A percentile compares a stretch with the other conserved stretches of the same genome.
Conservation (phyloP, 2,797 vertebrate genomes). For the Chrysocyon brachyurus region DNA sequence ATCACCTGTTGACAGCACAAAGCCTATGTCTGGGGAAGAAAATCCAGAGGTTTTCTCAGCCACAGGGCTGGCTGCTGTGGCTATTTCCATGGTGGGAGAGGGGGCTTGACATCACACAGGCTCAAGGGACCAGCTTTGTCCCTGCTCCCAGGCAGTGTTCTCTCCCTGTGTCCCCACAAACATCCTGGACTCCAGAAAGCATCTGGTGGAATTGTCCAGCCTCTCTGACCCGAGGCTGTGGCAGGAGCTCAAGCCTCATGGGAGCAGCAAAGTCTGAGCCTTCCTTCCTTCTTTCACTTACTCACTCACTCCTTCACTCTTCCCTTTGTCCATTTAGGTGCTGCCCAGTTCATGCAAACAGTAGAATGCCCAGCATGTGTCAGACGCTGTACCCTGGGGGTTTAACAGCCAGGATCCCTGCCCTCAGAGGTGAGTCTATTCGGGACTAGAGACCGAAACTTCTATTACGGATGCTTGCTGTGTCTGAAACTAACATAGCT, state of each 20-base stretch:
- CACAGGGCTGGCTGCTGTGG: background rate
- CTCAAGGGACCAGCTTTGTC: background rate
- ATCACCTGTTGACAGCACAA: background rate
- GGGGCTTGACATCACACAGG: rapidly evolving
- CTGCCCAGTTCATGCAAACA: background rate
- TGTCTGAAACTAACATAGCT: background rate
- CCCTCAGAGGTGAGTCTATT: background rate
- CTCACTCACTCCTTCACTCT: background rate
- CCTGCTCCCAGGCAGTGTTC: background rate
- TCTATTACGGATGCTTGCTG: background rate
- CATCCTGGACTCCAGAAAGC: background rate
- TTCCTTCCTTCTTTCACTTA: background rate
- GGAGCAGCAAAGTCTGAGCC: background rate
- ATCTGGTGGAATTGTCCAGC: background rate
- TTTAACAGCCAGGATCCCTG: background rate
- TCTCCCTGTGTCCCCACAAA: background rate
- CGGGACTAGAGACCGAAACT: background rate
- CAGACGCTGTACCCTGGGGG: background rate
- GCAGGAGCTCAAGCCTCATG: background rate
- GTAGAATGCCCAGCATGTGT: background rate
- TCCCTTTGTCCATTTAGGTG: background rate
- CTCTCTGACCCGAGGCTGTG: rapidly evolving
- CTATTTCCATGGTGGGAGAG: background rate
- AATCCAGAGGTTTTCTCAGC: background rate
- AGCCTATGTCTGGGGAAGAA: background rate